These are phyloP conservation scores for Monodelphis domestica DNA, from an alignment of 2,797 vertebrate species.

Conservation along the genomic window DNA sequence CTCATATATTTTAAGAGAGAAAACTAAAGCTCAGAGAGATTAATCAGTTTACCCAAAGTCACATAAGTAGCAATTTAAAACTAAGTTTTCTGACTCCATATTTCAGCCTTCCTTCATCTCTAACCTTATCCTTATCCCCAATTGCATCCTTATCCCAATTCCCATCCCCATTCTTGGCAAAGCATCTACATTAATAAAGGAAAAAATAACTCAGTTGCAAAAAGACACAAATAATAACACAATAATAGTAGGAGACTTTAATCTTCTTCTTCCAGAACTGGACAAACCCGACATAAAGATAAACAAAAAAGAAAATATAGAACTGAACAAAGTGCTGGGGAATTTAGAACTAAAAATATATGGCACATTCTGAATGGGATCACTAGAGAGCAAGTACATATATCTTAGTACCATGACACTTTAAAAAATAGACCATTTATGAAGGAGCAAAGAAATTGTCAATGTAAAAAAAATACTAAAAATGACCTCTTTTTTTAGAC, in stretches of 20 bases:
- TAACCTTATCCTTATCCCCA: background rate
- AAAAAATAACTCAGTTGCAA: background rate
- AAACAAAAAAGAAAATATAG: background rate
- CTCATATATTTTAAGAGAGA: background rate
- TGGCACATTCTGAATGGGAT: background rate
- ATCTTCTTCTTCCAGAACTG: background rate
- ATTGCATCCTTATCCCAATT: background rate
- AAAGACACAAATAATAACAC: background rate
- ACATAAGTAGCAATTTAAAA: background rate
- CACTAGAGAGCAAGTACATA: background rate
- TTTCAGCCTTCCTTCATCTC: background rate
- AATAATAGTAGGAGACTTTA: background rate
- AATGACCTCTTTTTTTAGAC: too few species aligned
- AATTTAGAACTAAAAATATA: background rate
- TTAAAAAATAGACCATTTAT: background rate
- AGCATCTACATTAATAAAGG: background rate
- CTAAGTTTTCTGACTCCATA: background rate
- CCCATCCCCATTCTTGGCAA: background rate
- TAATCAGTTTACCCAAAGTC: background rate
- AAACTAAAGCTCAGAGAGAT: background rate
- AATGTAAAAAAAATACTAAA: background rate
- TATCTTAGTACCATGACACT: background rate
- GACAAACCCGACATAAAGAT: background rate
- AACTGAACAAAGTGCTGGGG: background rate
- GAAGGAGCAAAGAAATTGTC: background rate